These are phyloP conservation scores for Triplophysa dalaica DNA, from an alignment of 2,113 vertebrate genomes.

Conservation along the genomic window DNA sequence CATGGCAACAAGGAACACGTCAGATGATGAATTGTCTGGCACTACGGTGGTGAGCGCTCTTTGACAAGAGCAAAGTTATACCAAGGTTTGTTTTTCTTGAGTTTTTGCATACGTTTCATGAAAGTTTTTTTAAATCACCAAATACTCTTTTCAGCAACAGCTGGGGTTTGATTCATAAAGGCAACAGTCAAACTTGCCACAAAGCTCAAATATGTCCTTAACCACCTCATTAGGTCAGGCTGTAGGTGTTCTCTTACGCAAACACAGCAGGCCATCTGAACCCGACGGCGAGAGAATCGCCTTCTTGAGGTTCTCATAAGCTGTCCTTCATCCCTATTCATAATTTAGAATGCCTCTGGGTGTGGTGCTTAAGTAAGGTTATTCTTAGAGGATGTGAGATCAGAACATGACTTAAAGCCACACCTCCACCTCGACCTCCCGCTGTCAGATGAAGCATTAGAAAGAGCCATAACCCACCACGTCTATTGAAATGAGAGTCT, in stretches of 20 bases:
- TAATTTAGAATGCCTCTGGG: constrained; percentile 48
- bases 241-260: constrained; percentile 1
- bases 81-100: constrained; percentile 14
- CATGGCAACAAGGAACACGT: constrained; percentile 61
- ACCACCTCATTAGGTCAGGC: not conserved
- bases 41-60: constrained; percentile 43
- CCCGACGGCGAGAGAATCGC: not conserved
- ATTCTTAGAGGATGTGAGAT: constrained; percentile 45
- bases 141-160: not conserved
- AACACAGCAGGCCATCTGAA: not conserved
- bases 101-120: not conserved
- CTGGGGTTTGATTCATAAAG: not conserved
- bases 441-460: constrained; percentile 43
- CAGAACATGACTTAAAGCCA: constrained; percentile 37
- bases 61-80: constrained; percentile 22
- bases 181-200: not conserved
- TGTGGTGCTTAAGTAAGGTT: constrained; percentile 48
- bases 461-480: not conserved
- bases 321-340: constrained; percentile 23
- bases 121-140: constrained; percentile 15
- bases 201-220: constrained; percentile 6
- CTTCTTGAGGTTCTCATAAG: constrained; percentile 12
- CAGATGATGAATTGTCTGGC: constrained; percentile 55
- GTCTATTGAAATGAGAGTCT: constrained; percentile 27
- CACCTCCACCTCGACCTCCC: not conserved